Conservation (phyloP, 2,113 vertebrate species). For the Nothobranchius kuhntae region DNA sequence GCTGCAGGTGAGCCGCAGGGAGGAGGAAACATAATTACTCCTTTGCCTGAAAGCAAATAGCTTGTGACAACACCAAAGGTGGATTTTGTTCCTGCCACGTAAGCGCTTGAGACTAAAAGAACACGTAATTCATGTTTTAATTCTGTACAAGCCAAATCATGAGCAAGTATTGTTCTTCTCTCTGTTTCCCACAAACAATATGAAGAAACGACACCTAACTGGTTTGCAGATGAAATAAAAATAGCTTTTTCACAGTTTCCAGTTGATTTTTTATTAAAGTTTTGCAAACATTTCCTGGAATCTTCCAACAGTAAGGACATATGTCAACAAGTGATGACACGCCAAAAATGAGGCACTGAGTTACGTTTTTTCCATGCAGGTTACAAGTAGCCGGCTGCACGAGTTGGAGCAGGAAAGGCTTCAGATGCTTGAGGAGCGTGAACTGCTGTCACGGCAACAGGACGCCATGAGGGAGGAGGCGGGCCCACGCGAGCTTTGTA, state of each 20-base stretch:
- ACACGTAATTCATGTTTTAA: background rate
- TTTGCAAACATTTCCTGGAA: background rate
- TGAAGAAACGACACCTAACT: too few relatives aligned
- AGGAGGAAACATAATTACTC: slow-evolving; percentile 8
- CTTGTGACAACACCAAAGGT: background rate
- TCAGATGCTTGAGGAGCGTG: slow-evolving; percentile 86
- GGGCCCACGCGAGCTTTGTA: slow-evolving; percentile 88
- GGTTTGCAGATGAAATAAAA: too few relatives aligned
- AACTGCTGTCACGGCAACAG: slow-evolving; percentile 89
- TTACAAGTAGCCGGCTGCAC: slow-evolving; percentile 86
- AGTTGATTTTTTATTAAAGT: background rate
- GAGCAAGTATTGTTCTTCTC: too few relatives aligned
- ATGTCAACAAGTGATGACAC: background rate
- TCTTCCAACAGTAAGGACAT: background rate
- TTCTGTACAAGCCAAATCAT: background rate
- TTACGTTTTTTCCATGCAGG: slow-evolving; percentile 30
- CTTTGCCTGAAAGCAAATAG: background rate
- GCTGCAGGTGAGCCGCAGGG: slow-evolving; percentile 72
- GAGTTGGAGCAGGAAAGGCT: slow-evolving; percentile 91
- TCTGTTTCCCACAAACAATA: too few relatives aligned
- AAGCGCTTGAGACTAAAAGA: background rate
- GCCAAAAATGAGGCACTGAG: background rate
- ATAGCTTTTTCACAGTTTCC: background rate
- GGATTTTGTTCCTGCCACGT: background rate
- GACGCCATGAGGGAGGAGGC: slow-evolving; percentile 87